Base-by-base conservation (phyloP, 2,888 invertebrate species). In the Nowickia ferox region DNA sequence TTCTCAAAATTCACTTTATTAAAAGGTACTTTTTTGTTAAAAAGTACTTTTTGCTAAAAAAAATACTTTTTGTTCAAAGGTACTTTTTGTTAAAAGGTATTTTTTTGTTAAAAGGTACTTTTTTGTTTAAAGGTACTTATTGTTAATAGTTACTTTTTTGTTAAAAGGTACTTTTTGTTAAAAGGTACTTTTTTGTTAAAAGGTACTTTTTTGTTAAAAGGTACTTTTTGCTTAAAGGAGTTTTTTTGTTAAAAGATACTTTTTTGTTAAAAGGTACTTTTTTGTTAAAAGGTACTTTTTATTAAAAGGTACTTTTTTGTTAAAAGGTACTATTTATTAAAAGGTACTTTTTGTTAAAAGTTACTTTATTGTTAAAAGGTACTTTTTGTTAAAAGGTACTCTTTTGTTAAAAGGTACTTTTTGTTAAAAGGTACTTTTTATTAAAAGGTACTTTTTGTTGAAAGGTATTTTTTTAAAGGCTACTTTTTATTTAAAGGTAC, bases 11-110 rank as follows among this genome's bases (percentile, higher is more conserved):
- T 30, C 15, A 57, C 57, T 30, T 30, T 13, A 15, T 13, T 30
- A 1, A 61, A 17, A 61, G 10, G 42, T 61, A 61, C n/a, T 17
- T 17, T 61, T 61, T 61, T 61, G 15, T 9, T 22, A 1, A 61
- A n/a, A 61, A 9, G 61, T 61, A 61, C n/a, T n/a, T n/a, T 61
- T 61, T 61, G 40, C n/a, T n/a, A n/a, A 11, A 6, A 9, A 30
- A 11, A 30, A 3, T 10, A 30, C 15, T 6, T 30, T 15, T 38
- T 15, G 15, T 15, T 30, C 0, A 42, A 17, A 61, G 2, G 42
- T 61, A 61, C 17, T 17, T 17, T 61, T 61, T 19, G 5, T 61
- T 10, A 59, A 59, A 30, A 15, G 55, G 11, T 9, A 53, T 1
- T 53, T 53, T 57, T 57, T 22, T 30, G 6, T 10, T 53, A 53